A percentile compares a stretch with the other conserved stretches of the same genome.
Evolutionary conservation across 2,113 vertebrate species (phyloP).

Genomic region (Seriola quinqueradiata): DNA sequence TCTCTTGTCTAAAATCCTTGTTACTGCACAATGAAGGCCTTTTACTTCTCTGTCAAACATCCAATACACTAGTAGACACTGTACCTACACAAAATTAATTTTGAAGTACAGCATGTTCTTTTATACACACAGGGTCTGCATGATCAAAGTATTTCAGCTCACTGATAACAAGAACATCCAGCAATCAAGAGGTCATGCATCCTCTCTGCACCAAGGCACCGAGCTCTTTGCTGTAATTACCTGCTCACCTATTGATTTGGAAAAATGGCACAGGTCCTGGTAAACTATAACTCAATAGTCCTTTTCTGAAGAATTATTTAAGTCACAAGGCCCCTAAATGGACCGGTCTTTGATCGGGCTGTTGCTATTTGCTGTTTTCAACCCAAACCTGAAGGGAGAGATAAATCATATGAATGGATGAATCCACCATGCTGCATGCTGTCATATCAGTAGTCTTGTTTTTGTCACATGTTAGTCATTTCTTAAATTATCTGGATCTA

Average conservation of each 20-base stretch:
- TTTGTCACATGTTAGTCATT: conserved; percentile 11
- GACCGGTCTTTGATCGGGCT: background rate
- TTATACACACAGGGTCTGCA: background rate
- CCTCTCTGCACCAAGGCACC: background rate
- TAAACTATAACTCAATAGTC: background rate
- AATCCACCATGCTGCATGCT: background rate
- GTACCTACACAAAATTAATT: conserved; percentile 7
- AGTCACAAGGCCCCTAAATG: background rate
- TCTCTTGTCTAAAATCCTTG: background rate
- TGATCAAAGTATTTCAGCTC: background rate
- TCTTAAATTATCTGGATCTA: background rate
- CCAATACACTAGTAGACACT: background rate
- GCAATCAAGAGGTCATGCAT: background rate
- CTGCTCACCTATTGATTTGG: background rate
- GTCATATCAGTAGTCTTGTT: background rate
- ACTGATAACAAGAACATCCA: background rate
- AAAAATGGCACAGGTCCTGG: background rate
- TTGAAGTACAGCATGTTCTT: conserved; percentile 3
- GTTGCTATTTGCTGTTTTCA: background rate
- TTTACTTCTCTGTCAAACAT: background rate
- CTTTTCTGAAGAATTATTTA: conserved; percentile 9
- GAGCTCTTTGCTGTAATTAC: background rate
- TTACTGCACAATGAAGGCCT: background rate
- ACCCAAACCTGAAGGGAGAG: background rate
- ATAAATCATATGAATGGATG: background rate